Percentiles rank a stretch among this genome's conserved stretches.
Conservation (phyloP, 2,797 vertebrate species). For the Enoplosus armatus region DNA sequence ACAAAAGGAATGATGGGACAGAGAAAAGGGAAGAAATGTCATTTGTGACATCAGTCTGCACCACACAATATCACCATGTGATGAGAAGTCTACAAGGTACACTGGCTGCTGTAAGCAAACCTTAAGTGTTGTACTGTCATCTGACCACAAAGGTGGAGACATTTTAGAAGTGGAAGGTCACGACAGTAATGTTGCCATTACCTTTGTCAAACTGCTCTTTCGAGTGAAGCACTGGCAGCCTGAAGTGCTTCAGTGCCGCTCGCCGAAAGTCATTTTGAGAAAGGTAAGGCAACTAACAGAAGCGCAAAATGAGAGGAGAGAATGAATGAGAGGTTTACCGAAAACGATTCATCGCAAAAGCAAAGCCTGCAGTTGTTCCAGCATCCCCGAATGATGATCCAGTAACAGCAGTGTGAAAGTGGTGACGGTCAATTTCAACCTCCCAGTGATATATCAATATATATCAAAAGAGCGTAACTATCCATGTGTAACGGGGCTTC, state of each 20-base stretch:
- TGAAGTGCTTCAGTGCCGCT: constrained; percentile 9
- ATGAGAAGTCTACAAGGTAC: not conserved
- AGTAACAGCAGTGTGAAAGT: not conserved
- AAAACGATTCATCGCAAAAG: not conserved
- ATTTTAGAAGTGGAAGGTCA: constrained; percentile 9
- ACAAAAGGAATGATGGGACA: not conserved
- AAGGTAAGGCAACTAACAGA: not conserved
- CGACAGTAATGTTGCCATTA: not conserved
- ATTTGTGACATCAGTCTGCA: not conserved
- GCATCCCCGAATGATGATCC: constrained; percentile 2
- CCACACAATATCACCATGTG: not conserved
- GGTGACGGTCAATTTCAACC: not conserved
- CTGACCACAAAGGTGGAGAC: not conserved
- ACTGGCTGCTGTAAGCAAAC: not conserved
- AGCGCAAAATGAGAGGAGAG: too few relatives aligned
- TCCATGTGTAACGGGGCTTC: not conserved
- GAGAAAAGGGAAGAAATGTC: not conserved
- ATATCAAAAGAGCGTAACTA: not conserved
- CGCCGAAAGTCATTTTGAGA: constrained; percentile 13
- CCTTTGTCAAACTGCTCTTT: constrained; percentile 26
- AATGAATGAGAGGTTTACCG: not conserved
- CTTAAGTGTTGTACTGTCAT: not conserved
- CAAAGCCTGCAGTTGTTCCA: not conserved
- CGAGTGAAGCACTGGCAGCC: constrained; percentile 20
- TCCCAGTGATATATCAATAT: not conserved